Base-by-base conservation (phyloP, 2,797 vertebrate species). In the Pseudotriccus pelzelni region DNA sequence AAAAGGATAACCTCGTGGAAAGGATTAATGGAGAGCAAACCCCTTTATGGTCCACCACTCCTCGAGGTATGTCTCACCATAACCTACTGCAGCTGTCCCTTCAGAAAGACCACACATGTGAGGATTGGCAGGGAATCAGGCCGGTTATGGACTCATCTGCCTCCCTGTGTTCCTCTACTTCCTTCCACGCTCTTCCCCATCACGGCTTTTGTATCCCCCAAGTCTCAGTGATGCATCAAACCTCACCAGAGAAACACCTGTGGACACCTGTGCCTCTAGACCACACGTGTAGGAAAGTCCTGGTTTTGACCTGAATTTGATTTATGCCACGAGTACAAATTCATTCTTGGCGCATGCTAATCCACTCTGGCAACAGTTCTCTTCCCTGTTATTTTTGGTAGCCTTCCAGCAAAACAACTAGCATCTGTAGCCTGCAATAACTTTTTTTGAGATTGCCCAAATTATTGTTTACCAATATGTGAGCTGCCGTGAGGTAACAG, bases 341-440 rank as follows among this genome's bases (percentile, higher is more conserved):
- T 66, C 32, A 62, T 84, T 37, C 58, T 36, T 91, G 87, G 94
- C 84, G 47, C 43, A 10, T 1, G 8, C 64, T 30, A 49, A 81
- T n/a, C 28, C 13, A 25, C 13, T 7, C 62, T 86, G 76, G 84
- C 76, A 88, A 25, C 37, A 63, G n/a, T 28, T 80, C 55, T 72
- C 47, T 60, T 86, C 28, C 58, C 63, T 84, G 85, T 17, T 74
- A 50, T 39, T 91, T 76, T 16, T 91, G 28, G 46, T 16, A 22
- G 27, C 9, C 12, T 27, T 87, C 83, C 72, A 92, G 47, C 39
- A 81, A 89, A 95, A 81, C 62, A 81, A 76, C 59, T 52, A 88
- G 90, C 82, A 91, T 75, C 91, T 94, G 82, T 18, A 93, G 87
- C 73, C 72, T 64, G 73, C 25, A 81, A 49, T 64, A 52, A 17